These are phyloP conservation scores for Drosophila sordidula DNA, from an alignment of 2,888 invertebrate species.

Conservation along the genomic window DNA sequence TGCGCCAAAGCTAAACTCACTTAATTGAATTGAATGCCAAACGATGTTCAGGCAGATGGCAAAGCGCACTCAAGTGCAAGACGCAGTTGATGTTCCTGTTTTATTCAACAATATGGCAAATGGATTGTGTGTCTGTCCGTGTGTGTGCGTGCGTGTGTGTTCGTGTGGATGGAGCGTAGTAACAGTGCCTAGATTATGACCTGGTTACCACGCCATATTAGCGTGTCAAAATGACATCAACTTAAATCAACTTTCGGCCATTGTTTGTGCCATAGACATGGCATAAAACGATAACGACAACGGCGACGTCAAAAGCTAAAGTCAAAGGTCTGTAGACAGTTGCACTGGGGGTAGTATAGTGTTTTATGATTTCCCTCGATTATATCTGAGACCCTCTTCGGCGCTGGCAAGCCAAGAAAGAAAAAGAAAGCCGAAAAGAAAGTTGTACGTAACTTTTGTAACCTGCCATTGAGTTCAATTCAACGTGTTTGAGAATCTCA, in stretches of 20 bases:
- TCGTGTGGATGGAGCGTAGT: not conserved
- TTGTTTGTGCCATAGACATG: slow-evolving; percentile 62
- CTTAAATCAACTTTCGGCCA: slow-evolving; percentile 71
- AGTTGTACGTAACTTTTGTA: slow-evolving; percentile 23
- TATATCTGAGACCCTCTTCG: slow-evolving; percentile 13
- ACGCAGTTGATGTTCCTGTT: slow-evolving; percentile 25
- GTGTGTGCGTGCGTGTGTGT: not conserved
- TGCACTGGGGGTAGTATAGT: slow-evolving; percentile 6
- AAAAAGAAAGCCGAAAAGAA: slow-evolving; percentile 1
- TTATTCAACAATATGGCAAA: slow-evolving; percentile 58
- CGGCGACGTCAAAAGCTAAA: slow-evolving; percentile 44
- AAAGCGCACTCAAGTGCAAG: slow-evolving; percentile 66
- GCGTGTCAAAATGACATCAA: slow-evolving; percentile 73
- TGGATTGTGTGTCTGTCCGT: slow-evolving; percentile 29
- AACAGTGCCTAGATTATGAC: slow-evolving; percentile 52
- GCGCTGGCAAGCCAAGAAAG: slow-evolving; percentile 12
- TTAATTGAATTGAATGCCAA: slow-evolving; percentile 75
- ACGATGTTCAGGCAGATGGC: slow-evolving; percentile 25
- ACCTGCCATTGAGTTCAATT: slow-evolving; percentile 18
- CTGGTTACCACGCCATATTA: slow-evolving; percentile 60
- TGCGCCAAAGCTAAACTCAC: slow-evolving; percentile 46
- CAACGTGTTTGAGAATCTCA: slow-evolving; percentile 1
- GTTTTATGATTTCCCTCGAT: slow-evolving; percentile 23
- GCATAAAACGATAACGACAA: slow-evolving; percentile 54
- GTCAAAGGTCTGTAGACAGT: slow-evolving; percentile 38